phyloP scores from a whole-genome alignment of 1,140 invertebrate species.

The Drosophila sulfurigaster region DNA sequence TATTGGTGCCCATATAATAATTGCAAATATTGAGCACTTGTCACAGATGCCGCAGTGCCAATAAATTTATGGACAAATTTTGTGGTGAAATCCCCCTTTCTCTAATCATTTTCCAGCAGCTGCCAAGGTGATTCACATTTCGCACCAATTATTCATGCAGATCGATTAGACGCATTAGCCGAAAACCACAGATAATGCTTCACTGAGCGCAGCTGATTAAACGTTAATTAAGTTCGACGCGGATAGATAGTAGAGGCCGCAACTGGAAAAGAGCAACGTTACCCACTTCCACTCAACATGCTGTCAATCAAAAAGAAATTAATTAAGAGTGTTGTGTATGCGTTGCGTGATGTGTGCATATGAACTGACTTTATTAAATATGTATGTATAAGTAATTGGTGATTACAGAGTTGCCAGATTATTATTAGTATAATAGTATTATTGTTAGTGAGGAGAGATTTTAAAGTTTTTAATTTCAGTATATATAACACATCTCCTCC shows the following conservation, averaged over 20 bases:
- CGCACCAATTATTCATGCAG: slow-evolving; percentile 71
- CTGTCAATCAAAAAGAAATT: slow-evolving; percentile 73
- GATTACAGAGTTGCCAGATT: too few relatives aligned
- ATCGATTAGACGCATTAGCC: slow-evolving; percentile 65
- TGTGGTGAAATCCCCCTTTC: slow-evolving; percentile 1
- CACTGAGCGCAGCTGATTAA: slow-evolving; percentile 67
- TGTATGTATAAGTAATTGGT: too few relatives aligned
- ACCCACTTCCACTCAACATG: not conserved
- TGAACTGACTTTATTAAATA: too few relatives aligned
- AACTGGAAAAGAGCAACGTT: slow-evolving; percentile 1
- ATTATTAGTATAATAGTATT: too few relatives aligned
- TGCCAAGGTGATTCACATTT: slow-evolving; percentile 31
- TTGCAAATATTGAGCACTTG: slow-evolving; percentile 49
- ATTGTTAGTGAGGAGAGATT: too few relatives aligned
- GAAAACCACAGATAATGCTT: slow-evolving; percentile 59
- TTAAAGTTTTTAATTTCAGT: too few relatives aligned
- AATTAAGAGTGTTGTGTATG: too few relatives aligned
- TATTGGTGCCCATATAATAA: slow-evolving; percentile 43
- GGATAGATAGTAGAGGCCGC: slow-evolving; percentile 11
- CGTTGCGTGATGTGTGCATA: too few relatives aligned
- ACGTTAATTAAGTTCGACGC: slow-evolving; percentile 60
- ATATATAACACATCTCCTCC: too few relatives aligned
- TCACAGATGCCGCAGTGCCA: slow-evolving; percentile 7
- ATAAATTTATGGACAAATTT: slow-evolving; percentile 51
- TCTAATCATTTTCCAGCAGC: not conserved